Evolutionary conservation across 1,140 invertebrate species (phyloP).

Genomic region (Panagrolaimus sp.): DNA sequence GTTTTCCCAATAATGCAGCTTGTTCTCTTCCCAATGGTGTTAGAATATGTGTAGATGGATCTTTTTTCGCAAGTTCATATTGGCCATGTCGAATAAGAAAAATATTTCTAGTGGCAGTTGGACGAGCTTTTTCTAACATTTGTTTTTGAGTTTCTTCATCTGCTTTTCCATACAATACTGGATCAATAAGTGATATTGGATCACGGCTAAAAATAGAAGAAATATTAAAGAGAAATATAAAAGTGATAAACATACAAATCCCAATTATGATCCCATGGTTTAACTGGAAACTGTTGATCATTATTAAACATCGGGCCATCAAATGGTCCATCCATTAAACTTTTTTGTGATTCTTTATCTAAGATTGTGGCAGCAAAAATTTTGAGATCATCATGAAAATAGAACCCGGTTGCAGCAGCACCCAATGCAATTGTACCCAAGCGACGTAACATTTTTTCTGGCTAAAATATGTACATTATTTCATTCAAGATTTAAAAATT

Average conservation of each 20-base stretch:
- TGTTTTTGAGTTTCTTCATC: conserved; percentile 36
- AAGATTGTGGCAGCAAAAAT: not conserved
- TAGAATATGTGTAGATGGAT: conserved; percentile 25
- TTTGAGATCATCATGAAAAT: not conserved
- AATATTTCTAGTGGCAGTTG: conserved; percentile 74
- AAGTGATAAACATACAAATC: conserved; percentile 21
- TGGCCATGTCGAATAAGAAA: conserved; percentile 86
- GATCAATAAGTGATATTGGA: conserved; percentile 39
- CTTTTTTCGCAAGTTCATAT: conserved; percentile 45
- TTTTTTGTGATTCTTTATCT: not conserved
- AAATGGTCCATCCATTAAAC: too few relatives aligned
- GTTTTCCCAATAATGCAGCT: conserved; percentile 45
- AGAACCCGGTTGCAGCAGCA: not conserved
- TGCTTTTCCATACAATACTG: conserved; percentile 37
- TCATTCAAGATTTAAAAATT: too few relatives aligned
- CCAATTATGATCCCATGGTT: conserved; percentile 48
- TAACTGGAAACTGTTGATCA: not conserved
- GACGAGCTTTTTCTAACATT: conserved; percentile 60
- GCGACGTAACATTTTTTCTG: too few relatives aligned
- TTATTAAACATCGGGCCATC: too few relatives aligned
- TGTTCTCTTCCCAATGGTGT: conserved; percentile 52
- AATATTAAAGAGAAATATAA: too few relatives aligned
- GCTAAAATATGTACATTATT: too few relatives aligned
- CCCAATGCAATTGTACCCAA: too few relatives aligned
- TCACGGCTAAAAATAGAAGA: conserved; percentile 24